Evolutionary conservation across 2,888 invertebrate species (phyloP), one percentile per base, ranked within the genome.

Genomic region (Mythimna ferrago): DNA sequence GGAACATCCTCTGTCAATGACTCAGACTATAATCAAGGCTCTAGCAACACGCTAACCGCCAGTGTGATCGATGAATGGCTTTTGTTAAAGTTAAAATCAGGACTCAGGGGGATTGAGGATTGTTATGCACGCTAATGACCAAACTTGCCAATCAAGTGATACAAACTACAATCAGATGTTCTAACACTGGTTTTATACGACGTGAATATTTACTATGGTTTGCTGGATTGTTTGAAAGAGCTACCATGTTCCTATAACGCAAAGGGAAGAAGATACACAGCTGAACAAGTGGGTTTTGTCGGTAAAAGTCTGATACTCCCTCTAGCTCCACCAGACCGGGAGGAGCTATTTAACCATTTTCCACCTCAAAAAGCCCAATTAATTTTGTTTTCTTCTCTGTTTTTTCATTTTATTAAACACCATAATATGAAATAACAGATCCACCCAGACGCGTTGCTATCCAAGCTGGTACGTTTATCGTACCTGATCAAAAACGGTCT

Each of bases 1-100:
- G 71, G 57, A 78, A 61, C 41, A 62, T 75, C 61, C 58, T 76
- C 62, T 32, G 35, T 51, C 7, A 65, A 66, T 82, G 83, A 83
- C 56, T 79, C 77, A 38, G 44, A 53, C 63, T 48, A 67, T 61
- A 76, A 69, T 62, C 66, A 62, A 66, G 63, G 69, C 65, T 61
- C 70, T 61, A 64, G 67, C 48, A 41, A 57, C 78, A 74, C 48
- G 71, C 60, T 61, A 68, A 57, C 57, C 71, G 68, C 62, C 61
- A 66, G 48, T 64, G 44, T 48, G 19, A 71, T 63, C 19, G 32
- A 77, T 61, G 68, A 77, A 69, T 38, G 21, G 11, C 26, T 53
- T 35, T 5, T 35, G 21, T 76, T 65, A 7, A 2, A 68, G 54
- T 61, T 68, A 51, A 61, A 64, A 44, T 6, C 14, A 41, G 61